Evolutionary conservation across 2,888 invertebrate species (phyloP).

Genomic region (Ethmia dodecea): DNA sequence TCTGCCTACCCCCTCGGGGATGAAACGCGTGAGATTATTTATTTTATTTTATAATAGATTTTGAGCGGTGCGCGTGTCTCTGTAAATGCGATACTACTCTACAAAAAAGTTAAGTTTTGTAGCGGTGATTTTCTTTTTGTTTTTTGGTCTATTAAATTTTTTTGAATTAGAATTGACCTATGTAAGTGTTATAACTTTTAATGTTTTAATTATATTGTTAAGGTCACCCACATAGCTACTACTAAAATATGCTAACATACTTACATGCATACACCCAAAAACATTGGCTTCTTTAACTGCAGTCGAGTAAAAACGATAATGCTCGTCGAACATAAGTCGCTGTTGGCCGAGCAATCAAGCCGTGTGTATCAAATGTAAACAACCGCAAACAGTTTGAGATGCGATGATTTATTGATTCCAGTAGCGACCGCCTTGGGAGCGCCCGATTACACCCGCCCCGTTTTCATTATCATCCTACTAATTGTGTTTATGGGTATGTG

Average conservation of each 20-base stretch:
- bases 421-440: conserved; percentile 43
- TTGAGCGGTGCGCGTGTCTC: too few relatives aligned
- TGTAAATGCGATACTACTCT: too few relatives aligned
- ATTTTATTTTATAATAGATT: too few relatives aligned
- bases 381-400: conserved; percentile 51
- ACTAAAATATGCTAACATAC: conserved; percentile 2
- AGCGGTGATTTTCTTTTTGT: too few relatives aligned
- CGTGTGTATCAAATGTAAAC: conserved; percentile 26
- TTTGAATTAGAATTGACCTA: too few relatives aligned
- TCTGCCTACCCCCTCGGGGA: too few relatives aligned
- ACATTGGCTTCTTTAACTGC: too few relatives aligned
- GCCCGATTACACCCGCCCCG: conserved; percentile 43
- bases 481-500: conserved; percentile 37
- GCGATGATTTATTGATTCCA: conserved; percentile 70
- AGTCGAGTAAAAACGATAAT: too few relatives aligned
- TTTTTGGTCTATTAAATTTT: too few relatives aligned
- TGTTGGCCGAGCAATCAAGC: conserved; percentile 10
- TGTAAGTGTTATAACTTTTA: neutral
- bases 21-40: too few relatives aligned
- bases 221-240: conserved; percentile 8
- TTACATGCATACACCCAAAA: neutral
- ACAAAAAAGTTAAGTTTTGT: too few relatives aligned
- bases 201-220: conserved; percentile 1
- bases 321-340: neutral
- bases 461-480: conserved; percentile 58